These are phyloP conservation scores for Rhopalosiphum nymphaeae DNA, from an alignment of 2,888 invertebrate species.

Conservation along the genomic window DNA sequence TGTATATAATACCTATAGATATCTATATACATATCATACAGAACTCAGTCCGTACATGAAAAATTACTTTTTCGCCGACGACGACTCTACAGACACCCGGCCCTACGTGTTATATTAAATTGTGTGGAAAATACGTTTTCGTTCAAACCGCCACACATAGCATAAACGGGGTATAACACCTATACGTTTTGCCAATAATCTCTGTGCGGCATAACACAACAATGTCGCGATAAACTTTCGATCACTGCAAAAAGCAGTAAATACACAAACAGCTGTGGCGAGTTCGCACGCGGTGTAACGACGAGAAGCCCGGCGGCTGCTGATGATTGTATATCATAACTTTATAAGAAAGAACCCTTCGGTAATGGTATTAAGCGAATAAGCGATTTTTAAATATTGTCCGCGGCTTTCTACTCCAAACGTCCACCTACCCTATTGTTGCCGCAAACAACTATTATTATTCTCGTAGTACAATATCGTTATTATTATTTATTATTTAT, in stretches of 20 bases:
- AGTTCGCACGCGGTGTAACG: background rate
- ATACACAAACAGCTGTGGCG: background rate
- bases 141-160: background rate
- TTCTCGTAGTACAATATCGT: background rate
- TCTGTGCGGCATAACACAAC: background rate
- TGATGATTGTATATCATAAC: background rate
- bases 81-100: background rate
- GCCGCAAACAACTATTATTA: background rate
- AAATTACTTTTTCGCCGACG: background rate
- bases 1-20: background rate
- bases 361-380: background rate
- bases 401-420: background rate
- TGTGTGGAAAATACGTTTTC: constrained; percentile 24
- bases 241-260: background rate
- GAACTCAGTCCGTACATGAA: background rate
- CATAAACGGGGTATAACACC: background rate
- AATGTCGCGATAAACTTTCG: constrained; percentile 1
- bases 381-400: background rate
- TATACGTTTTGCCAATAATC: background rate
- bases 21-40: background rate
- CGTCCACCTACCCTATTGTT: background rate
- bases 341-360: background rate
- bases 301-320: background rate
- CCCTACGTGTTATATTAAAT: background rate
- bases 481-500: background rate